Evolutionary conservation across 2,888 invertebrate species (phyloP).

Genomic region (Ichneumoninae sp.): DNA sequence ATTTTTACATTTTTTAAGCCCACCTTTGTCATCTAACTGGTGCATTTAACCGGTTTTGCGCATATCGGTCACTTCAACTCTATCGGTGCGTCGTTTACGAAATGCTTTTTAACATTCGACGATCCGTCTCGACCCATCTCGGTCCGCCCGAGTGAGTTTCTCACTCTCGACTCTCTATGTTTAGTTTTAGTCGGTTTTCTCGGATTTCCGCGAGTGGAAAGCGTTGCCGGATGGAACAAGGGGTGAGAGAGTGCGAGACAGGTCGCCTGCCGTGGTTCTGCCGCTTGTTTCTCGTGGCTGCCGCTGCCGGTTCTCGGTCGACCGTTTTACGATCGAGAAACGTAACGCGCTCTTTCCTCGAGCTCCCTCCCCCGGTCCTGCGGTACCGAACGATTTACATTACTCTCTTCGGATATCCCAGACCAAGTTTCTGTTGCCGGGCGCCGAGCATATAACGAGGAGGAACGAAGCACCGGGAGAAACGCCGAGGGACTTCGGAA

Average conservation of each 20-base stretch:
- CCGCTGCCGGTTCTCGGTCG: constrained; percentile 26
- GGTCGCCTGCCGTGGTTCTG: constrained; percentile 30
- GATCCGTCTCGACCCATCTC: constrained; percentile 34
- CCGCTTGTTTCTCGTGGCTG: background rate
- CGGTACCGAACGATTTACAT: constrained; percentile 54
- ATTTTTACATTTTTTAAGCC: no score
- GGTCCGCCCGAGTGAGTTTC: constrained; percentile 4
- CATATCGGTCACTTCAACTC: background rate
- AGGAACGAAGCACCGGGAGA: constrained; percentile 60
- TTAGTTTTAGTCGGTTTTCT: constrained; percentile 78
- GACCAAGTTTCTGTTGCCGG: constrained; percentile 38
- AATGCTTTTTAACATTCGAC: constrained; percentile 13
- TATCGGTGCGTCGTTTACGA: background rate
- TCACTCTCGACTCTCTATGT: constrained; percentile 71
- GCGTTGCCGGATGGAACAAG: constrained; percentile 22
- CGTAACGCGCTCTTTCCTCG: constrained; percentile 27
- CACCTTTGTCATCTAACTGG: no score
- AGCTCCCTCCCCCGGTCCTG: constrained; percentile 20
- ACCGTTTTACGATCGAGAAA: constrained; percentile 67
- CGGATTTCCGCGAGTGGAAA: constrained; percentile 74
- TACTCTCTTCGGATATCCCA: constrained; percentile 51
- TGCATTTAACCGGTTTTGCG: background rate
- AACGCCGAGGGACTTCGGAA: constrained; percentile 44
- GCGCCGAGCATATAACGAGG: constrained; percentile 41
- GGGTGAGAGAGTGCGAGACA: constrained; percentile 46